Evolutionary conservation across 2,113 vertebrate species (phyloP), one percentile per base, ranked within the genome.

Genomic region (Notothenia coriiceps): DNA sequence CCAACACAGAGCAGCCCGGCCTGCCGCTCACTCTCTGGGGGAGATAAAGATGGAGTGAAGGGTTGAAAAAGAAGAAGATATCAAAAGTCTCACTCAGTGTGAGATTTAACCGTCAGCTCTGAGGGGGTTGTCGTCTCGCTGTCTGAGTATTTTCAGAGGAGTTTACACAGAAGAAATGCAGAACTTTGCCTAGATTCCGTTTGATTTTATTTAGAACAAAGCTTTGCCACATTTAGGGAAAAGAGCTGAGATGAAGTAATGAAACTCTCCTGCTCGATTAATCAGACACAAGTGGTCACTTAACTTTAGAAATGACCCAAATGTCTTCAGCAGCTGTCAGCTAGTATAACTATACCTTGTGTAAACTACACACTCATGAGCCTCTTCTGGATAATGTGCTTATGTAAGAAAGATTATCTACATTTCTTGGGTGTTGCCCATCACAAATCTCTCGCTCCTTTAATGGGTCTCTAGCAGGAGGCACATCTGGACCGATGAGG

Each of bases 351-450:
- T 65, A 44, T 9, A 44, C 69, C 50, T 78, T 79, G 56, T 54
- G 64, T 87, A 86, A 88, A 86, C 79, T 44, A 15, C 72, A 62
- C 65, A 61, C 82, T 64, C 73, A 83, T 46, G 50, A 80, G 68
- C 59, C 29, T 76, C 54, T 73, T 47, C 46, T 74, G 13, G 10
- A 72, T 88, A 77, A 85, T 73, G 72, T 29, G 61, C 87, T 88
- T 90, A 91, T 64, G 69, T 72, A 80, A 90, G 80, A 77, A 17
- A 63, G 47, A 87, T 84, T 86, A 35, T 78, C 35, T 82, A 75
- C 77, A 62, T 82, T 84, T 88, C 74, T 54, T 65, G 82, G 80
- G 76, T 84, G 65, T 83, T 77, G 63, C 70, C 70, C 55, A 50
- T 70, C 57, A 13, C 63, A 47, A 18, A 56, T 88, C 85, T 81